These are phyloP conservation scores for Hemiprocne comata DNA, from an alignment of 2,113 vertebrate genomes.

Conservation along the genomic window DNA sequence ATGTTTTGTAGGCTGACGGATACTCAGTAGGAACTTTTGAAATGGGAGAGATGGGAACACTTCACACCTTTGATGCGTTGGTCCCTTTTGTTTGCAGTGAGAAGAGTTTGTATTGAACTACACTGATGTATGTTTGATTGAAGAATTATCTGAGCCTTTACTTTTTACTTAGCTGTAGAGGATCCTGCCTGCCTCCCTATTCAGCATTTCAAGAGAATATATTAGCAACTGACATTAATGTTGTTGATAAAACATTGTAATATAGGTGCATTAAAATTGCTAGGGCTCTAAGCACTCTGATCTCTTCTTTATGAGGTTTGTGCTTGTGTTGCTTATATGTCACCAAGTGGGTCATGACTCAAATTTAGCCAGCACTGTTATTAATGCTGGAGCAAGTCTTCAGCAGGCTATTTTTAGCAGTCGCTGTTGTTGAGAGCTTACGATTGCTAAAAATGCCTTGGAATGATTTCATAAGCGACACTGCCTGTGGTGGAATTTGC, in stretches of 20 bases:
- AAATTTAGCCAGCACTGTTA: constrained; percentile 15
- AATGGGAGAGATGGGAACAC: background rate
- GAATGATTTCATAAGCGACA: constrained; percentile 36
- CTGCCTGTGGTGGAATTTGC: constrained; percentile 58
- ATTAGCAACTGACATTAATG: background rate
- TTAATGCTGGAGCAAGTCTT: constrained; percentile 33
- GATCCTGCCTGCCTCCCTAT: background rate
- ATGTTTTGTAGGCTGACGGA: background rate
- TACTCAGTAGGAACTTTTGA: background rate
- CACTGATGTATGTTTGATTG: background rate
- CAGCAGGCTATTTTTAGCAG: constrained; percentile 50
- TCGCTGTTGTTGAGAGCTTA: constrained; percentile 27
- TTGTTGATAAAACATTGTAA: background rate
- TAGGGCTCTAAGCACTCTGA: background rate
- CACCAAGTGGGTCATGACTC: constrained; percentile 52
- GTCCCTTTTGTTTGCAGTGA: background rate
- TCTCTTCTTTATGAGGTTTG: constrained; percentile 20
- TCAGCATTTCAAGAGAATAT: background rate
- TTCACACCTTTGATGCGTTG: background rate
- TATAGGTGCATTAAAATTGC: background rate
- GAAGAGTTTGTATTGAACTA: background rate
- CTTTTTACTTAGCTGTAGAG: background rate
- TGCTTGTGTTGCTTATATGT: constrained; percentile 37
- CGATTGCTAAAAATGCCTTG: constrained; percentile 43
- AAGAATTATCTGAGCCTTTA: background rate